phyloP scores from a whole-genome alignment of 2,113 vertebrate genomes.

The Grammomys surdaster region DNA sequence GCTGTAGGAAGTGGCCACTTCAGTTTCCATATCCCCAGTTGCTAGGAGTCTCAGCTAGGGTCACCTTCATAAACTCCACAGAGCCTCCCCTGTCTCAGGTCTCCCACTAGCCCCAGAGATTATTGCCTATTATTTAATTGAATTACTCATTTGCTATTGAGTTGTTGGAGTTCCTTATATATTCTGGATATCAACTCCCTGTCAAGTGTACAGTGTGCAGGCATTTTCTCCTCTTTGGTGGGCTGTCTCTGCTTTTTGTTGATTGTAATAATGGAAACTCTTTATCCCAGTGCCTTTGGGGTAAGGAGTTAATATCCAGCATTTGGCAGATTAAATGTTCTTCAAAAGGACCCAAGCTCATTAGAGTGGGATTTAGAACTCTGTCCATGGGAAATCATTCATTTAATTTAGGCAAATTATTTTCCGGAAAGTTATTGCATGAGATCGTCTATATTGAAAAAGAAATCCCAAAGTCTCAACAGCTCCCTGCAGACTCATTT shows the following conservation, averaged over 20 bases:
- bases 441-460: slow-evolving; percentile 49
- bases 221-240: background rate
- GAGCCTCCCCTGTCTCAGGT: no score
- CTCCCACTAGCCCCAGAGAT: no score
- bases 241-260: background rate
- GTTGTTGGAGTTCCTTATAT: background rate
- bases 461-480: slow-evolving; percentile 28
- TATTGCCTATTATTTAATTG: background rate
- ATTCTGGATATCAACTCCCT: background rate
- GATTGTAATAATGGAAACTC: background rate
- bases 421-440: slow-evolving; percentile 44
- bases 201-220: background rate
- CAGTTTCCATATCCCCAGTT: no score
- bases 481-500: slow-evolving; percentile 8
- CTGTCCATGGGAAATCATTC: slow-evolving; percentile 24
- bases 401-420: slow-evolving; percentile 51
- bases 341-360: slow-evolving; percentile 38
- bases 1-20: no score
- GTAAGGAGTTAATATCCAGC: slow-evolving; percentile 32
- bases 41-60: no score
- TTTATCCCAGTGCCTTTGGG: slow-evolving; percentile 30
- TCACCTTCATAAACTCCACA: no score
- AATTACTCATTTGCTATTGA: background rate
- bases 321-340: slow-evolving; percentile 36
- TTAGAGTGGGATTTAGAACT: slow-evolving; percentile 44